Evolutionary conservation across 2,797 vertebrate genomes (phyloP).

Genomic region (Pseudochirops cupreus): DNA sequence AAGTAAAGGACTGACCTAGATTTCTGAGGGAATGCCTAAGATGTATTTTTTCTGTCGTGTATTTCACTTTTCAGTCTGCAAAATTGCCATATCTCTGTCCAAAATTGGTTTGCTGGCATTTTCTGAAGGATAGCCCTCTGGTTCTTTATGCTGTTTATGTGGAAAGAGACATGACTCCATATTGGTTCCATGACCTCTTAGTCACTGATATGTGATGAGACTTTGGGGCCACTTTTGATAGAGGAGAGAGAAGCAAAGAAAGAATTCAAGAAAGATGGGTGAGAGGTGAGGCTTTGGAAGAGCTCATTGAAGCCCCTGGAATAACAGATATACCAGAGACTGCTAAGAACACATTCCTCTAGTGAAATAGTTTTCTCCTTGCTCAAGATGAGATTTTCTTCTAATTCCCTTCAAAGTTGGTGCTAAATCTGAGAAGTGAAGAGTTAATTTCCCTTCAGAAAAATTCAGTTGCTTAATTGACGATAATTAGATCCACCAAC

Average conservation of each 20-base stretch:
- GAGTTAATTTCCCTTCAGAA: background rate
- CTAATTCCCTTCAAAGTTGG: background rate
- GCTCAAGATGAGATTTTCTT: background rate
- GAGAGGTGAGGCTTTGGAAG: background rate
- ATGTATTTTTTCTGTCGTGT: background rate
- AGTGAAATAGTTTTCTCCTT: background rate
- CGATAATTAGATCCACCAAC: background rate
- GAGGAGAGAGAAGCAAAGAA: background rate
- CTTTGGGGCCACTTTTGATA: background rate
- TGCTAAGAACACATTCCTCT: background rate
- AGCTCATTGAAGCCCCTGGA: background rate
- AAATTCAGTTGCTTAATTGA: background rate
- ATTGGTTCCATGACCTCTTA: background rate
- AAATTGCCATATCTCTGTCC: background rate
- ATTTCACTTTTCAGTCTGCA: background rate
- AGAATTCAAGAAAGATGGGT: background rate
- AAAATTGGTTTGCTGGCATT: background rate
- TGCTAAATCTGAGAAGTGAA: background rate
- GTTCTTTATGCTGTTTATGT: background rate
- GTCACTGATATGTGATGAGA: background rate
- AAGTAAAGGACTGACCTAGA: background rate
- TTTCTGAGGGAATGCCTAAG: background rate
- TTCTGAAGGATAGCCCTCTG: background rate
- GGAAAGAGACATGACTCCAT: background rate
- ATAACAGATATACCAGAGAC: background rate